Evolutionary conservation across 1,140 invertebrate species (phyloP), one percentile per base, ranked within the genome.

Genomic region (Bombus pyrosoma): DNA sequence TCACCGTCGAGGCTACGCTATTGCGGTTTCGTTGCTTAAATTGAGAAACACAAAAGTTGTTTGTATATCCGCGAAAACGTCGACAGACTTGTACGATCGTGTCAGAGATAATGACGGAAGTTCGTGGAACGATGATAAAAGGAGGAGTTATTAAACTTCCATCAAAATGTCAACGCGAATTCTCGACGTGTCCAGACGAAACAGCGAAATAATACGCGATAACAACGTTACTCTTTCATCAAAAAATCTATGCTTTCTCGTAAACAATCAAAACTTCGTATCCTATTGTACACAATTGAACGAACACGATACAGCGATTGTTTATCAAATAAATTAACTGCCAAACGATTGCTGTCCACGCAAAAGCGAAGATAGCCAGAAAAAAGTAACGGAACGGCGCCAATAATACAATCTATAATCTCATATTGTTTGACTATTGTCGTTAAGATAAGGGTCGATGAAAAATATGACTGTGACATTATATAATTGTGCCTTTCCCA

Each of bases 371-470:
- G 43, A 74, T 53, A 53, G 34, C 41, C 22, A 25, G 25, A 9
- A 10, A 1, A 32, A 32, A 68, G n/a, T n/a, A 79, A 66, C 12
- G 22, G 39, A 53, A 76, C 34, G 73, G 73, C 81, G 62, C 74
- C 59, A 53, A 32, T 68, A 68, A 34, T 76, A 37, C 81, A 39
- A 76, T 68, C 72, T 53, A 76, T 32, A 2, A 68, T 83, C 72
- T 53, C 18, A 28, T 41, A 64, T 37, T 41, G 6, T 15, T 43
- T 28, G 18, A 68, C 28, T 53, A 53, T 76, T 68, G 15, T 22
- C 8, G 22, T 43, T 28, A 9, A 62, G 80, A 81, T 81, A 81
- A 73, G n/a, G 37, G 8, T 18, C 25, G 69, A n/a, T 22, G n/a
- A 71, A 39, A 57, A 57, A 13, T 53, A 47, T 47, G 6, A n/a